Conservation (phyloP, 2,888 invertebrate species). For the Stenodera caucasica region DNA sequence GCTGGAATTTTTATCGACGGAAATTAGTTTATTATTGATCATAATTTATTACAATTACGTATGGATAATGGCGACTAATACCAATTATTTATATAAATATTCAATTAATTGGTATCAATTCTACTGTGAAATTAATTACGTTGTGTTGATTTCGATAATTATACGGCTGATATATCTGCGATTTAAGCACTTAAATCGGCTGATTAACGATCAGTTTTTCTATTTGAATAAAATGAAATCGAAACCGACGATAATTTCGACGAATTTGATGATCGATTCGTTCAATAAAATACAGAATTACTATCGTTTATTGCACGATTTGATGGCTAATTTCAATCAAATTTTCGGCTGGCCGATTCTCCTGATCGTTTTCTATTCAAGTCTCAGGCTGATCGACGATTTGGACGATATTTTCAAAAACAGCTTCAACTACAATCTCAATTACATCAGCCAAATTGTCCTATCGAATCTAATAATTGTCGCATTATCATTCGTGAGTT, state of each 20-base stretch:
- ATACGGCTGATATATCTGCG: background rate
- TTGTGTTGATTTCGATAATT: background rate
- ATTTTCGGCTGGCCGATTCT: constrained; percentile 10
- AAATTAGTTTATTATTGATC: background rate
- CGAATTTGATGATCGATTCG: background rate
- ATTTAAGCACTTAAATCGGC: background rate
- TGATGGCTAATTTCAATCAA: background rate
- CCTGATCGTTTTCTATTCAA: background rate
- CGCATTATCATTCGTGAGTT: background rate
- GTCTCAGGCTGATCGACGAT: background rate
- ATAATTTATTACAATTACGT: background rate
- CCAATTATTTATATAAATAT: background rate
- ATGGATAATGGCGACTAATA: background rate
- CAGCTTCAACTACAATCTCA: background rate
- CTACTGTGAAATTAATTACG: background rate
- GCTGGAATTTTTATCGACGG: background rate
- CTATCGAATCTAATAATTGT: background rate
- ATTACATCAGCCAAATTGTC: background rate
- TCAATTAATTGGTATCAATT: constrained; percentile 5
- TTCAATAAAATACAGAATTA: background rate
- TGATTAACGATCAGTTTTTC: background rate
- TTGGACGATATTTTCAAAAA: constrained; percentile 9
- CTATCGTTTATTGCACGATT: constrained; percentile 2
- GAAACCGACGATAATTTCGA: background rate
- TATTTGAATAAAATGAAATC: background rate